Evolutionary conservation across 2,888 invertebrate genomes (phyloP).

Genomic region (Synergus gifuensis): DNA sequence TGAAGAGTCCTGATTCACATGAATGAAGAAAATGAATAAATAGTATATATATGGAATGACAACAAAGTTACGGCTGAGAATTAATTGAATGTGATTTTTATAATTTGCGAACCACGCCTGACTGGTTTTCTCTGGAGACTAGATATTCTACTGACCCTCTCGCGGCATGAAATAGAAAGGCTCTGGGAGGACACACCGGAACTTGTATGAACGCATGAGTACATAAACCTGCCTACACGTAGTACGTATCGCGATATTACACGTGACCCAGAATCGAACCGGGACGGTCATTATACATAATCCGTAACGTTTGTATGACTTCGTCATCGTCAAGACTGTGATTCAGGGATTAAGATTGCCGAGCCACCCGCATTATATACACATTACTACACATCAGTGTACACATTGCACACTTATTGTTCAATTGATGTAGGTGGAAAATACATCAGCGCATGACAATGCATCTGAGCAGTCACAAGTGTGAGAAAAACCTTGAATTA

Average conservation of each 20-base stretch:
- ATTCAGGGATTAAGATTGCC: slow-evolving; percentile 63
- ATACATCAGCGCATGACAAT: slow-evolving; percentile 3
- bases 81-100: neutral
- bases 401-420: neutral
- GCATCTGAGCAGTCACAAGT: neutral
- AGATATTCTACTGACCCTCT: slow-evolving; percentile 33
- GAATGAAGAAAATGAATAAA: neutral
- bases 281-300: slow-evolving; percentile 31
- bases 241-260: slow-evolving; percentile 39
- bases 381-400: neutral
- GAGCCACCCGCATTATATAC: slow-evolving; percentile 37
- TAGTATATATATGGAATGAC: neutral
- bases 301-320: slow-evolving; percentile 35
- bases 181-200: slow-evolving; percentile 36
- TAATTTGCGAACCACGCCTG: slow-evolving; percentile 4
- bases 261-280: slow-evolving; percentile 39
- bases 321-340: slow-evolving; percentile 54
- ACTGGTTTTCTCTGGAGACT: slow-evolving; percentile 10
- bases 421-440: neutral
- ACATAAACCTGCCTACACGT: slow-evolving; percentile 39
- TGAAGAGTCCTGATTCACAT: neutral
- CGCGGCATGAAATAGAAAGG: slow-evolving; percentile 39
- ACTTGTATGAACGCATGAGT: slow-evolving; percentile 35
- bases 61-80: neutral
- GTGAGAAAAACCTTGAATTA: slow-evolving; percentile 34